Conservation (phyloP, 53 echinoderm and acorn worm genomes). For the Stichopus horrens region DNA sequence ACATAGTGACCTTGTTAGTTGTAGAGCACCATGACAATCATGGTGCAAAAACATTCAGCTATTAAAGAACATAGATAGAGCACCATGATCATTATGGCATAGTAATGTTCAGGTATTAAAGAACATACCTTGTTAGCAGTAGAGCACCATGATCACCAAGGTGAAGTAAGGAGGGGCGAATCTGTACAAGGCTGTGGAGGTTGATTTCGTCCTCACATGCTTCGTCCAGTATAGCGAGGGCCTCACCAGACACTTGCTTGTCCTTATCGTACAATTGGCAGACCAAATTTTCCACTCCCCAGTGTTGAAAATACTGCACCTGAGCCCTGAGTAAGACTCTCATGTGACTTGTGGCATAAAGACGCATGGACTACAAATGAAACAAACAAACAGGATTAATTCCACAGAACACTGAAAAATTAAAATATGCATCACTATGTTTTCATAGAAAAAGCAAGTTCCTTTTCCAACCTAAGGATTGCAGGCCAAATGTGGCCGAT, state of each 20-base stretch:
- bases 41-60: slow-evolving; percentile 65
- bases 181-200: slow-evolving; percentile 90
- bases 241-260: slow-evolving; percentile 65
- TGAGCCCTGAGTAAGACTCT: slow-evolving; percentile 78
- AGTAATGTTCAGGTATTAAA: slow-evolving; percentile 47
- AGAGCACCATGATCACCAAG: slow-evolving; percentile 93
- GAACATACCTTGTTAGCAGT: slow-evolving; percentile 76
- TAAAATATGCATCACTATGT: no score
- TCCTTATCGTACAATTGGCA: slow-evolving; percentile 85
- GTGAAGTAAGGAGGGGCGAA: slow-evolving; percentile 88
- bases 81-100: slow-evolving; percentile 90
- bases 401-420: no score
- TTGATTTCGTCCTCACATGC: slow-evolving; percentile 95
- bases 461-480: no score
- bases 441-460: no score
- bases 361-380: slow-evolving; percentile 67
- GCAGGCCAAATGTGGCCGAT: no score
- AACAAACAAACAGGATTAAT: no score
- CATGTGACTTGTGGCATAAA: slow-evolving; percentile 88
- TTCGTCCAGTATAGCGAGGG: slow-evolving; percentile 86
- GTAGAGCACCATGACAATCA: slow-evolving; percentile 84
- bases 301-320: slow-evolving; percentile 90
- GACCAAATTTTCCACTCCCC: slow-evolving; percentile 88
- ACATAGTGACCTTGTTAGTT: slow-evolving; percentile 72
- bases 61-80: slow-evolving; percentile 50